These are phyloP conservation scores for Agapornis canus DNA, from an alignment of 2,797 vertebrate genomes.

Conservation along the genomic window DNA sequence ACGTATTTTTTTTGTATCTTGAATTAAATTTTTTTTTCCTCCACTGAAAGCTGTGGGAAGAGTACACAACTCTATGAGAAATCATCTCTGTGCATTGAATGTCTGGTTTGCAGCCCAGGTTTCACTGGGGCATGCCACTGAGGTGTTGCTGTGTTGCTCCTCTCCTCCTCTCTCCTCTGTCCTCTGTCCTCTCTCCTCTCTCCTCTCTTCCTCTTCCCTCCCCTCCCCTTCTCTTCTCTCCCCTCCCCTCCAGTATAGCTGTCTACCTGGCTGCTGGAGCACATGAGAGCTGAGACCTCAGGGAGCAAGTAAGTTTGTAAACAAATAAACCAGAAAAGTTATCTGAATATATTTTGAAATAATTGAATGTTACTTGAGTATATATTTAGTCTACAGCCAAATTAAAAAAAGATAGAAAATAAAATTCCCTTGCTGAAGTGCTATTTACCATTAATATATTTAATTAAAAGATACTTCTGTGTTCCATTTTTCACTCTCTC, in stretches of 20 bases:
- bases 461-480: slow-evolving; percentile 64
- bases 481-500: slow-evolving; percentile 59
- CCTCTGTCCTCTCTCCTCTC: not conserved
- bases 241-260: not conserved
- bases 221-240: no score
- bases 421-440: slow-evolving; percentile 21
- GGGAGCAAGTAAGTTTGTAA: not conserved
- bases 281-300: not conserved
- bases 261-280: not conserved
- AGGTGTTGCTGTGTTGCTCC: not conserved
- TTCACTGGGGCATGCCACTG: fast-evolving
- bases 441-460: slow-evolving; percentile 56
- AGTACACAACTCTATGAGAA: not conserved
- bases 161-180: not conserved
- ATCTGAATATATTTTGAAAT: not conserved
- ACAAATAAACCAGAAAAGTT: slow-evolving; percentile 3
- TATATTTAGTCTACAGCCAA: slow-evolving; percentile 29
- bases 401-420: slow-evolving; percentile 39
- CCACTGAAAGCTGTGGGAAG: not conserved
- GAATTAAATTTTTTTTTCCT: not conserved
- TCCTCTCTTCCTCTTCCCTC: no score
- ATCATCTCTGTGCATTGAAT: fast-evolving
- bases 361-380: slow-evolving; percentile 25
- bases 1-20: not conserved
- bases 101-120: not conserved